phyloP scores from a whole-genome alignment of 1,140 invertebrate species.

The Drosophila malerkotliana region DNA sequence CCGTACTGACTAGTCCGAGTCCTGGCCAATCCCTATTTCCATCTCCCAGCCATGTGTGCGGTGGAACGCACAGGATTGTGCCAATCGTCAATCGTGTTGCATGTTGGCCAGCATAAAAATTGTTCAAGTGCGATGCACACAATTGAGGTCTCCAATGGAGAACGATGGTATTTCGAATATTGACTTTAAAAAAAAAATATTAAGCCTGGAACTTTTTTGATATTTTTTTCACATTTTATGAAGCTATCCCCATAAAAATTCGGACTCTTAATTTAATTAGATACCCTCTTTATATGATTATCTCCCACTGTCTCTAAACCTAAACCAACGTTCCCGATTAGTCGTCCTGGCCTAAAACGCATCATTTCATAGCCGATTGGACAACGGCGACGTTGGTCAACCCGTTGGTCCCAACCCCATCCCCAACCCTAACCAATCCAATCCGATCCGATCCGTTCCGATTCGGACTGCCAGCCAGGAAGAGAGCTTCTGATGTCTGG shows the following conservation, averaged over 20 bases:
- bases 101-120: conserved; percentile 62
- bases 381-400: conserved; percentile 65
- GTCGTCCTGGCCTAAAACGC: conserved; percentile 61
- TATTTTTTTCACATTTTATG: background rate
- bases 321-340: conserved; percentile 63
- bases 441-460: conserved; percentile 23
- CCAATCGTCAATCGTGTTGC: conserved; percentile 73
- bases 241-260: no score
- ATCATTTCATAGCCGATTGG: conserved; percentile 79
- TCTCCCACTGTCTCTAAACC: conserved; percentile 30
- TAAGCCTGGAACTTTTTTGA: no score
- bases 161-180: background rate
- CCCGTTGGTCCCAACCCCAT: conserved; percentile 20
- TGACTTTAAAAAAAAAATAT: no score
- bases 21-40: conserved; percentile 5
- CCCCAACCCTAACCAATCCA: conserved; percentile 13
- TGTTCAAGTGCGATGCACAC: conserved; percentile 54
- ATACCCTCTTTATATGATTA: no score
- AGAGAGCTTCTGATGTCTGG: conserved; percentile 39
- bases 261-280: background rate
- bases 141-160: conserved; percentile 31
- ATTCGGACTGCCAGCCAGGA: conserved; percentile 29
- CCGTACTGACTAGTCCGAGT: conserved; percentile 15
- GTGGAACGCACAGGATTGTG: conserved; percentile 51
- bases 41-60: conserved; percentile 19